These are phyloP conservation scores for Tenualosa thibaudeaui DNA, from an alignment of 2,797 vertebrate genomes.

Conservation along the genomic window DNA sequence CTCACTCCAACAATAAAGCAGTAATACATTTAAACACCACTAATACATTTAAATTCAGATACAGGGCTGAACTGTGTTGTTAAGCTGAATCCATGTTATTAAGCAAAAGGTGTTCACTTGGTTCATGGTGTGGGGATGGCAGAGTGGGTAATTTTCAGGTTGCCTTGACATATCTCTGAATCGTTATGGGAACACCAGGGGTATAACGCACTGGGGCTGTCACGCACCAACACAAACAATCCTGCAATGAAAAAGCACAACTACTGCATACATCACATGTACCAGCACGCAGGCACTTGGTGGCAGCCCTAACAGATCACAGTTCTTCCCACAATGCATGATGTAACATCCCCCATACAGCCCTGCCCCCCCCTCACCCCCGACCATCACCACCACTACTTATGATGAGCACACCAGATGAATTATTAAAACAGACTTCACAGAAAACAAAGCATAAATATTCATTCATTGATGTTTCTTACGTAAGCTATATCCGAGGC, in stretches of 20 bases:
- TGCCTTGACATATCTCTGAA: not conserved
- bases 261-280: conserved; percentile 15
- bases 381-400: not conserved
- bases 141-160: not conserved
- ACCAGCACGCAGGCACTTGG: not conserved
- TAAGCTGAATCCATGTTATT: not conserved
- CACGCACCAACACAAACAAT: not conserved
- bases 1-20: not conserved
- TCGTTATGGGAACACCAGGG: not conserved
- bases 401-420: conserved; percentile 30
- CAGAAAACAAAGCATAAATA: conserved; percentile 51
- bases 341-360: conserved; percentile 37
- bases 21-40: not conserved
- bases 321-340: conserved; percentile 17
- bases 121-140: no score
- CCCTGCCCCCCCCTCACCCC: no score
- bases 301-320: not conserved
- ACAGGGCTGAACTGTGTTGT: not conserved
- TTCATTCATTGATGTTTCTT: conserved; percentile 46
- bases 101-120: not conserved
- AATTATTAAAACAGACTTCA: conserved; percentile 44
- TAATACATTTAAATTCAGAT: not conserved
- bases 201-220: not conserved
- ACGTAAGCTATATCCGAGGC: conserved; percentile 39
- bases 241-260: not conserved